Conservation (phyloP, 30 jellyfish, hydroid and myxozoan genomes). For the Haliclystus octoradiatus region DNA sequence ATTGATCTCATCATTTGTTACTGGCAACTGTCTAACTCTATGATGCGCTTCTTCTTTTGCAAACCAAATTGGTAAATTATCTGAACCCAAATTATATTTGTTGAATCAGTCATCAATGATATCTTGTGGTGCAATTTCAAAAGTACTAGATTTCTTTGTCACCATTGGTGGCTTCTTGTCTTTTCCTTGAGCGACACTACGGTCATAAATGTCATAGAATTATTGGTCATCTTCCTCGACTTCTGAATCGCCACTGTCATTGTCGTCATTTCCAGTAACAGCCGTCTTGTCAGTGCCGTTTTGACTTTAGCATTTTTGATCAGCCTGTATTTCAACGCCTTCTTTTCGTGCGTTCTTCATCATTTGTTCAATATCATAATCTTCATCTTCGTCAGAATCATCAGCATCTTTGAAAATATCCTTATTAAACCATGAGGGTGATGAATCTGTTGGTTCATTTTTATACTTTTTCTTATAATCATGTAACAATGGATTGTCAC, state of each 20-base stretch:
- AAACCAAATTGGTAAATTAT: slow-evolving; percentile 92
- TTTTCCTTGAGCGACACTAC: slow-evolving; percentile 86
- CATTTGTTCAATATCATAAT: slow-evolving; percentile 65
- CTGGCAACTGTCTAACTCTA: slow-evolving; percentile 75
- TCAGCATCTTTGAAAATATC: slow-evolving; percentile 52
- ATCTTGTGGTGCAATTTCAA: slow-evolving; percentile 92
- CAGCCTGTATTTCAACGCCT: slow-evolving; percentile 34
- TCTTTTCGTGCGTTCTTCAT: slow-evolving; percentile 34
- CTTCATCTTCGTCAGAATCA: slow-evolving; percentile 79
- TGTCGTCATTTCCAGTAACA: slow-evolving; percentile 25
- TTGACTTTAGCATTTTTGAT: too few species aligned
- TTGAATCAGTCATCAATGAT: slow-evolving; percentile 84
- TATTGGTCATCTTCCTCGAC: slow-evolving; percentile 51
- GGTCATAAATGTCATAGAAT: slow-evolving; percentile 71
- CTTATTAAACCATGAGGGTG: slow-evolving; percentile 69
- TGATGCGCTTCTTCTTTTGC: slow-evolving; percentile 90
- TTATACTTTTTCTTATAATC: slow-evolving; percentile 15
- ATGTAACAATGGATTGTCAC: slow-evolving; percentile 62
- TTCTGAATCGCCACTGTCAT: slow-evolving; percentile 39
- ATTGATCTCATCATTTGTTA: slow-evolving; percentile 75
- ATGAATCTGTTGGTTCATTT: slow-evolving; percentile 18
- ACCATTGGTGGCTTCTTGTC: slow-evolving; percentile 14
- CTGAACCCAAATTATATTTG: slow-evolving; percentile 69
- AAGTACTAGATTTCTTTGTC: slow-evolving; percentile 34
- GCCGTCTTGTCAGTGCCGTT: neutral